phyloP scores from a whole-genome alignment of 2,113 vertebrate species.

The Dermatemys mawii region DNA sequence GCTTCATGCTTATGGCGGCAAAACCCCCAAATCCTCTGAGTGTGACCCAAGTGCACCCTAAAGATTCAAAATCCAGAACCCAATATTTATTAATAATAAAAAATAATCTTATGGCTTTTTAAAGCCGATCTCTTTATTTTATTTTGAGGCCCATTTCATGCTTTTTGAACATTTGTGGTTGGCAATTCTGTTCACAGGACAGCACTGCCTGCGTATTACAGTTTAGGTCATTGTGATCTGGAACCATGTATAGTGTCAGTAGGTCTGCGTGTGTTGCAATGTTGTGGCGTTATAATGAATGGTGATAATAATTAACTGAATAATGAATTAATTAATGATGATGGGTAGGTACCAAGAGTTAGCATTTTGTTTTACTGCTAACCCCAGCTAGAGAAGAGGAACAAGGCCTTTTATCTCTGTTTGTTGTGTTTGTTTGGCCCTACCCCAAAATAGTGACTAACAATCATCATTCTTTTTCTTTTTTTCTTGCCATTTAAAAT shows the following conservation, averaged over 20 bases:
- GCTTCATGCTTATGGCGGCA: neutral
- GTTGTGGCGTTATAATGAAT: neutral
- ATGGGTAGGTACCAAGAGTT: neutral
- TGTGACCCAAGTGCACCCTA: neutral
- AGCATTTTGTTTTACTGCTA: neutral
- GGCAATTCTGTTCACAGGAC: neutral
- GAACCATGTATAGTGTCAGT: neutral
- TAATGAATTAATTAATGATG: neutral
- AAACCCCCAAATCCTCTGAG: neutral
- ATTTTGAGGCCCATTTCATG: neutral
- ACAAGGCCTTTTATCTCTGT: neutral
- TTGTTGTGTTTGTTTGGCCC: neutral
- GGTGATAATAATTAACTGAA: neutral
- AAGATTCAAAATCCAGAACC: neutral
- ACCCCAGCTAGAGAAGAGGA: neutral
- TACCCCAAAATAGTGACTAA: neutral
- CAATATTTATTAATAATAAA: neutral
- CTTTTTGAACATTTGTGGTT: neutral
- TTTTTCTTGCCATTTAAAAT: slow-evolving; percentile 37
- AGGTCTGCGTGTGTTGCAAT: neutral
- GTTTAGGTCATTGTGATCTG: no score
- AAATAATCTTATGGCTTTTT: neutral
- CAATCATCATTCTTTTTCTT: neutral
- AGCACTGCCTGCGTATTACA: neutral
- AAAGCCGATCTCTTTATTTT: neutral